Base-by-base conservation (phyloP, 2,888 invertebrate species). In the Trichopria drosophilae region DNA sequence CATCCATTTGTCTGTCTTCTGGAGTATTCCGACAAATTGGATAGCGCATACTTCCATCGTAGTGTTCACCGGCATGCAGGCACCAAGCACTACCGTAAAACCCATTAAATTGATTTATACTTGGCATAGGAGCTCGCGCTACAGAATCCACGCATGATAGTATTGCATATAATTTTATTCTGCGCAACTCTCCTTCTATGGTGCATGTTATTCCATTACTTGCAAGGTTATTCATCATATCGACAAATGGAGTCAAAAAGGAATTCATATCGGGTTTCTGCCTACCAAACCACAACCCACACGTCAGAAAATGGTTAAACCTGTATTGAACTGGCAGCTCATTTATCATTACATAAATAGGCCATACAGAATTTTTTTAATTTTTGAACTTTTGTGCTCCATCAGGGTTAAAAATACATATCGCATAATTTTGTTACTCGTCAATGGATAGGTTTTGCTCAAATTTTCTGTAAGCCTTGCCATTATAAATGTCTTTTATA, bases 61-160 rank as follows among this genome's bases (percentile, higher is more conserved):
- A n/a, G n/a, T 12, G 13, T 32, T 42, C 32, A 13, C 48, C 51
- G 31, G 36, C 20, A 36, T 48, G 48, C 6, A 52, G 34, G 19
- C 51, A 55, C 35, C 39, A 51, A 12, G 40, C 13, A 35, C 51
- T 51, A 4, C 55, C 55, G 32, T 47, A 47, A 15, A 19, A n/a
- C 6, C 51, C 55, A 36, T 52, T 51, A 29, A 37, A 55, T 23
- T 48, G 47, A 6, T 20, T 48, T 6, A 41, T 28, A 24, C 34
- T 29, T 46, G 43, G 39, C 7, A 51, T 37, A 12, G 28, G n/a
- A 24, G 55, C 47, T 42, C 55, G 22, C 5, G 51, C 54, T 9
- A 32, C 34, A 6, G 54, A 40, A 19, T 54, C 54, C 15, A 45
- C 45, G 15, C 36, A 18, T 18, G 26, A 45, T n/a, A 45, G 9